Conservation (phyloP, 2,888 invertebrate genomes). For the Glaucopsyche alexis region DNA sequence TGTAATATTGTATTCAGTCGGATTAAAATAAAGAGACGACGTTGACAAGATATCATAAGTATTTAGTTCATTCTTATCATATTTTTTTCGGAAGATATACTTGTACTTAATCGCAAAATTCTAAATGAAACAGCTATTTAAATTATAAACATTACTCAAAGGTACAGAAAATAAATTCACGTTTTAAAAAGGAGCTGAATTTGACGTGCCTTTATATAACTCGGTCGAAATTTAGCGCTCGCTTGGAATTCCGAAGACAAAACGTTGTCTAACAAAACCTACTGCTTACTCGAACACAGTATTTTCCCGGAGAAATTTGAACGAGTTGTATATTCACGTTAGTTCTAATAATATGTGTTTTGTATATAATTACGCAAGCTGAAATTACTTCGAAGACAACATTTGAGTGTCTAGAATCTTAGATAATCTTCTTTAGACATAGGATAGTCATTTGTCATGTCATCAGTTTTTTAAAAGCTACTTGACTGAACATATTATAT, state of each 20-base stretch:
- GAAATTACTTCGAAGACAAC: background rate
- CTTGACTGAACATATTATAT: too few species aligned
- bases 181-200: conserved; percentile 5
- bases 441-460: background rate
- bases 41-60: too few species aligned
- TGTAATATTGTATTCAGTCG: too few species aligned
- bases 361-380: background rate
- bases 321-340: background rate
- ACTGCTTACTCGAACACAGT: conserved; percentile 2
- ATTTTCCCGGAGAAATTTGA: background rate
- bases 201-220: conserved; percentile 21
- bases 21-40: too few species aligned
- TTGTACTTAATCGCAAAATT: background rate
- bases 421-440: background rate
- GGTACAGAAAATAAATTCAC: background rate
- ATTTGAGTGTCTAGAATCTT: background rate
- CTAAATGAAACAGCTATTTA: background rate
- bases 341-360: background rate
- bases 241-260: conserved; percentile 23
- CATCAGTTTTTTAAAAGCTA: background rate
- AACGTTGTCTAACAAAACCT: conserved; percentile 23
- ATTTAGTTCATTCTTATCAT: too few species aligned
- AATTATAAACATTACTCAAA: background rate
- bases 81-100: too few species aligned
- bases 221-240: conserved; percentile 26